These are phyloP conservation scores for Mastomys natalensis DNA, from an alignment of 2,113 vertebrate species.

Conservation along the genomic window DNA sequence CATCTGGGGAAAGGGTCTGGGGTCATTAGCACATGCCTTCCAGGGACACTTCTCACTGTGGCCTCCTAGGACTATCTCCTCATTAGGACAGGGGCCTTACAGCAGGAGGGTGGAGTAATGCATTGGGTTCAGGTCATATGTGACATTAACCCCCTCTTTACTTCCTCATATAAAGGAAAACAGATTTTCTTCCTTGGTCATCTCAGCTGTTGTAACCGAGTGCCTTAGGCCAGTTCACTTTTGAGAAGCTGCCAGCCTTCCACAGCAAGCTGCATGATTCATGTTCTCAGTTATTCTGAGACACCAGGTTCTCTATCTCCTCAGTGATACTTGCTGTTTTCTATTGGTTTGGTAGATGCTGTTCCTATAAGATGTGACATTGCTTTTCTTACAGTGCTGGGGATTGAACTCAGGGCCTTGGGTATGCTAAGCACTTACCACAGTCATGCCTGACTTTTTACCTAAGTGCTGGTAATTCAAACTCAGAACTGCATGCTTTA, in stretches of 20 bases:
- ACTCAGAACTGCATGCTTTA: not conserved
- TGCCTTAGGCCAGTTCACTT: not conserved
- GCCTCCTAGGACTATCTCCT: not conserved
- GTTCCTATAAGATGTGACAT: not conserved
- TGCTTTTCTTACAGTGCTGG: not conserved
- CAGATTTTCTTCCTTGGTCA: not conserved
- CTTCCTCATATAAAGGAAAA: not conserved
- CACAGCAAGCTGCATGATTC: not conserved
- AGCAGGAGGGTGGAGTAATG: not conserved
- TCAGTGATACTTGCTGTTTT: not conserved
- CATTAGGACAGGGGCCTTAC: not conserved
- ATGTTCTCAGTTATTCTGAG: not conserved
- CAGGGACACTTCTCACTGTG: not conserved
- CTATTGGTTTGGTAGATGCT: not conserved
- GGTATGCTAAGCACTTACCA: not conserved
- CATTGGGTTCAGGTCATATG: not conserved
- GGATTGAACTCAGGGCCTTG: not conserved
- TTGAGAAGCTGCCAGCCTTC: not conserved
- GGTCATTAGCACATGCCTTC: not conserved
- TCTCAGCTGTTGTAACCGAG: not conserved
- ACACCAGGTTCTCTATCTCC: not conserved
- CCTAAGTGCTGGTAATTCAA: not conserved
- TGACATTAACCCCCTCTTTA: not conserved
- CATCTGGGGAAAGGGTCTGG: not conserved
- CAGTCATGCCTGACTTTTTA: not conserved